Evolutionary conservation across 1,140 invertebrate species (phyloP).

Genomic region (Anagrus nilaparvatae): DNA sequence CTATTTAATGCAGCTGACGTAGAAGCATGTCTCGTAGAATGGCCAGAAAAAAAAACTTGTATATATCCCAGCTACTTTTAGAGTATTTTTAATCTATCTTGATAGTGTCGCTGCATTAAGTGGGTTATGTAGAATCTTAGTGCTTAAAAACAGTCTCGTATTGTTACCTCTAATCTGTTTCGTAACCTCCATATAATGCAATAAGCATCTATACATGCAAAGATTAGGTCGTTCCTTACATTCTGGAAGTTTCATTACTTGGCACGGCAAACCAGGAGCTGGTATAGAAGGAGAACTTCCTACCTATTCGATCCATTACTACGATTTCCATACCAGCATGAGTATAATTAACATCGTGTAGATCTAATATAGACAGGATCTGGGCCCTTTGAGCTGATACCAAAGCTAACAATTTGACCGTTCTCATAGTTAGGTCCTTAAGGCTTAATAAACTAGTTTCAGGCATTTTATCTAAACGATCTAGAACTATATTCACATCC

Average conservation of each 20-base stretch:
- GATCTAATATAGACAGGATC: no score
- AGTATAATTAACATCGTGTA: background rate
- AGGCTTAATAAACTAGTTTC: slow-evolving; percentile 9
- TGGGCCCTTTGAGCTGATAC: background rate
- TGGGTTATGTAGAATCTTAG: background rate
- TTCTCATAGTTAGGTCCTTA: slow-evolving; percentile 11
- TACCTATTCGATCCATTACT: background rate
- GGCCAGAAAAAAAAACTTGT: background rate
- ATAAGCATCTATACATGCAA: no score
- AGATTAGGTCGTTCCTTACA: background rate
- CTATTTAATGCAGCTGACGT: background rate
- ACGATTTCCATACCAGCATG: background rate
- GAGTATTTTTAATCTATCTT: background rate
- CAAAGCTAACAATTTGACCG: slow-evolving; percentile 4
- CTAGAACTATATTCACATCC: background rate
- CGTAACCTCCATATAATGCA: background rate
- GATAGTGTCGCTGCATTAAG: background rate
- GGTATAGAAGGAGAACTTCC: no score
- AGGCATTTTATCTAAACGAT: background rate
- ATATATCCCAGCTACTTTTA: background rate
- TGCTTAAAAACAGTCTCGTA: background rate
- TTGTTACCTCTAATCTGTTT: background rate
- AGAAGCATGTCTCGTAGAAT: background rate
- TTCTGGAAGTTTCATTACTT: background rate
- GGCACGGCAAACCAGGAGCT: background rate